Percentiles rank a stretch among this genome's conserved stretches.
phyloP scores from a whole-genome alignment of 2,113 vertebrate genomes.

The Vulpes vulpes region DNA sequence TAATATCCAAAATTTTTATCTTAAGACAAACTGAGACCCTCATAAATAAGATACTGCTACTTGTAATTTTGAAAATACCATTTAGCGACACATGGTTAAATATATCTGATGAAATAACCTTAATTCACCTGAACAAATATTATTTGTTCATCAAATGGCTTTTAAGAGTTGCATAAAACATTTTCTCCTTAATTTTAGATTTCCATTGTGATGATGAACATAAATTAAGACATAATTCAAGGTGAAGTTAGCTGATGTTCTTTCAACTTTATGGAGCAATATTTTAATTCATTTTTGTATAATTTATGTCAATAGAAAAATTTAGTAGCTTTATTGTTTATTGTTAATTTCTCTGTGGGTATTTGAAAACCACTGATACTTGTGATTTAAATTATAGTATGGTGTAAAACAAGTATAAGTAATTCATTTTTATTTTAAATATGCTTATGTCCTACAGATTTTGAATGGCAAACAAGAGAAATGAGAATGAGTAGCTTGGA shows the following conservation, averaged over 20 bases:
- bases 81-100: not conserved
- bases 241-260: not conserved
- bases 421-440: constrained; percentile 71
- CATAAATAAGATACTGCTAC: not conserved
- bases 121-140: not conserved
- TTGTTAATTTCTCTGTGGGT: constrained; percentile 40
- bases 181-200: constrained; percentile 60
- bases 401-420: constrained; percentile 65
- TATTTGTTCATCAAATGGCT: constrained; percentile 41
- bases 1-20: not conserved
- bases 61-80: not conserved
- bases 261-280: constrained; percentile 2
- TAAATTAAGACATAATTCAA: constrained; percentile 30
- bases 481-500: constrained; percentile 69
- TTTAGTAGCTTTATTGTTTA: constrained; percentile 68
- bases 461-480: constrained; percentile 63
- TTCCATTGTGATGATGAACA: not conserved
- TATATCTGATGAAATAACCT: not conserved
- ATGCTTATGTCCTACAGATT: constrained; percentile 60
- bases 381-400: constrained; percentile 71
- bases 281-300: constrained; percentile 63
- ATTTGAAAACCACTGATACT: constrained; percentile 31
- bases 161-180: constrained; percentile 42
- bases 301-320: constrained; percentile 45
- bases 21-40: not conserved